Evolutionary conservation across 2,113 vertebrate species (phyloP), one percentile per base, ranked within the genome.

Genomic region (Theristicus caerulescens): DNA sequence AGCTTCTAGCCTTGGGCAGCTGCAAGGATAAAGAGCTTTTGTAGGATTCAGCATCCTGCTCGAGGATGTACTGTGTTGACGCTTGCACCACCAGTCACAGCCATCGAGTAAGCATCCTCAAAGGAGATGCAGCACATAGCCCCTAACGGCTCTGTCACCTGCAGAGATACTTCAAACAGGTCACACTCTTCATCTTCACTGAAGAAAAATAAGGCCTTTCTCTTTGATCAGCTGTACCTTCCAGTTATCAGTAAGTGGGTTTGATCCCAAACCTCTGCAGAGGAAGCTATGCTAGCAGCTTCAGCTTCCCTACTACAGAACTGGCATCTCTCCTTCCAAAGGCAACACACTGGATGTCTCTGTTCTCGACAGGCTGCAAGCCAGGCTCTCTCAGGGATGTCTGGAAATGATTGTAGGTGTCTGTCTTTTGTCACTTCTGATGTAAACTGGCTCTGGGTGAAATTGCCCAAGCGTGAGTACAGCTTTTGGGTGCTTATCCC

Each of bases 391-490:
- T 61, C 40, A 21, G 69, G 44, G 31, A n/a, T 72, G 31, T 71
- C 93, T 94, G 93, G 72, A 79, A 71, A 42, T 82, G 26, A 88
- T 47, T 54, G 73, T 47, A 55, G 82, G 64, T 90, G 34, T 73
- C 94, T 97, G 97, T 59, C 38, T 94, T 73, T 40, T 94, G 58
- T 96, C 84, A 79, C 22, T 57, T 59, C 15, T 80, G 62, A 85
- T 94, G 20, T 52, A 38, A 92, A 54, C n/a, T 94, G 79, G n/a
- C 59, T 93, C 85, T 90, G 71, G 79, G 79, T 92, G 64, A 79
- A 76, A 59, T 71, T 74, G 34, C 54, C 46, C 49, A 52, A 62
- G 58, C 2, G 3, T 22, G 49, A 79, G 27, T 70, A 13, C 26
- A 84, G 84, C 62, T 91, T 74, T 65, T 78, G 66, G 73, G 78